Base-by-base conservation (phyloP, 2,797 vertebrate genomes). In the Leptatherina wallacei region DNA sequence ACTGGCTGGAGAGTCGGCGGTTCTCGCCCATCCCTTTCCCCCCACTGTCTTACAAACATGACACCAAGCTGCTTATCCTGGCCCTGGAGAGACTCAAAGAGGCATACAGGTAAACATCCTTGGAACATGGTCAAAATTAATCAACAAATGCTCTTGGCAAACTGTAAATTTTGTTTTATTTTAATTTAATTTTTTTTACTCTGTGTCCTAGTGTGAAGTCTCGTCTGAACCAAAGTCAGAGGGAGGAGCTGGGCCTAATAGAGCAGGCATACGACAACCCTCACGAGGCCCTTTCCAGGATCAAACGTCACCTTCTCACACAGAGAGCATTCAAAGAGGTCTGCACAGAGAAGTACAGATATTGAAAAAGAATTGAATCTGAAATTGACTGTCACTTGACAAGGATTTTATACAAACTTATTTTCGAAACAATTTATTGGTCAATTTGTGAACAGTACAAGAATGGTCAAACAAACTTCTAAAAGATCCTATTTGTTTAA, bases 301-400 rank as follows among this genome's bases (percentile, higher is more conserved):
- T 99, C 93, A 99, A 99, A 71, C 98, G 98, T 95, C 98, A 99
- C 89, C 94, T 99, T 64, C 96, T 99, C 82, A 99, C 98, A 30
- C 98, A 99, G 94, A 96, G 98, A 96, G 98, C 98, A 47, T 99
- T 99, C 91, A 99, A 99, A 87, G 98, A 99, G 95, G 98, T 98
- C 77, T 91, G 91, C 14, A 22, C 18, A 5, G 13, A 65, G 7
- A 57, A 0, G 0, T 47, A 35, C 18, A n/a, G 7, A 47, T 57
- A 16, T 4, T 59, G 8, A 9, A 20, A 2, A 58, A 27, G 32
- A 14, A 3, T 71, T 12, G n/a, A 2, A 9, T 47, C 7, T 47
- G n/a, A 47, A 44, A 44, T 20, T 44, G 20, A 47, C 20, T 44
- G 20, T 4, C 32, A 32, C 6, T n/a, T n/a, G 3, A 47, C 7